A percentile compares a stretch with the other conserved stretches of the same genome.
Evolutionary conservation across 2,113 vertebrate genomes (phyloP).

Genomic region (Thymallus thymallus): DNA sequence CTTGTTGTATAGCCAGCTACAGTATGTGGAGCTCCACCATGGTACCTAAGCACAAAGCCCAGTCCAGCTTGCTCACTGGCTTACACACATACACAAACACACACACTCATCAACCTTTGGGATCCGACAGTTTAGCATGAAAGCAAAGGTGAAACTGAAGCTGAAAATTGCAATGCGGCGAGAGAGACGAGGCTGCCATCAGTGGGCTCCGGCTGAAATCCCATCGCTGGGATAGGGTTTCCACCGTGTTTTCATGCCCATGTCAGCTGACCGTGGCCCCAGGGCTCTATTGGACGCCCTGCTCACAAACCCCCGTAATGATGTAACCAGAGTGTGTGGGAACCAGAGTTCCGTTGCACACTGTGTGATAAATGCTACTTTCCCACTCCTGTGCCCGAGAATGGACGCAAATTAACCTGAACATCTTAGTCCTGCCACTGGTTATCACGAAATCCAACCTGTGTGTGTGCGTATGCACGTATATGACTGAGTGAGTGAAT

Average conservation of each 20-base stretch:
- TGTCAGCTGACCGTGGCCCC: slow-evolving; percentile 85
- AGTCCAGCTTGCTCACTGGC: not conserved
- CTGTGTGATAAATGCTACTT: slow-evolving; percentile 90
- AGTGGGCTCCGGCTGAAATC: slow-evolving; percentile 87
- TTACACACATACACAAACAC: slow-evolving; percentile 26
- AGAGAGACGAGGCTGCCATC: slow-evolving; percentile 88
- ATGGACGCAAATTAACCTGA: slow-evolving; percentile 81
- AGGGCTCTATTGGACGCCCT: slow-evolving; percentile 82
- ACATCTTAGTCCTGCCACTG: slow-evolving; percentile 82
- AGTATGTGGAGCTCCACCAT: too few species aligned
- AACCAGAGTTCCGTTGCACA: slow-evolving; percentile 77
- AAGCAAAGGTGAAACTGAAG: slow-evolving; percentile 98
- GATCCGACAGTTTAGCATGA: slow-evolving; percentile 88
- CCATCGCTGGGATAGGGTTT: slow-evolving; percentile 91
- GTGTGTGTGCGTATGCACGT: not conserved
- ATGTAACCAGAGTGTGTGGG: slow-evolving; percentile 99
- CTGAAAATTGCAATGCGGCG: slow-evolving; percentile 96
- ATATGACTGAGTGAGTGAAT: not conserved
- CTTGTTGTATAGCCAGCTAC: too few species aligned
- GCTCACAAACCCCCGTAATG: slow-evolving; percentile 89
- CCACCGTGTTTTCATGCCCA: slow-evolving; percentile 85
- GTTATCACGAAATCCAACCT: slow-evolving; percentile 93
- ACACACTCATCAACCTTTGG: slow-evolving; percentile 80
- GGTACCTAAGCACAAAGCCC: slow-evolving; percentile 5
- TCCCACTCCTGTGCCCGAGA: slow-evolving; percentile 83